Evolutionary conservation across 1,140 invertebrate species (phyloP), one percentile per base, ranked within the genome.

Genomic region (Sminthurinus signatus): DNA sequence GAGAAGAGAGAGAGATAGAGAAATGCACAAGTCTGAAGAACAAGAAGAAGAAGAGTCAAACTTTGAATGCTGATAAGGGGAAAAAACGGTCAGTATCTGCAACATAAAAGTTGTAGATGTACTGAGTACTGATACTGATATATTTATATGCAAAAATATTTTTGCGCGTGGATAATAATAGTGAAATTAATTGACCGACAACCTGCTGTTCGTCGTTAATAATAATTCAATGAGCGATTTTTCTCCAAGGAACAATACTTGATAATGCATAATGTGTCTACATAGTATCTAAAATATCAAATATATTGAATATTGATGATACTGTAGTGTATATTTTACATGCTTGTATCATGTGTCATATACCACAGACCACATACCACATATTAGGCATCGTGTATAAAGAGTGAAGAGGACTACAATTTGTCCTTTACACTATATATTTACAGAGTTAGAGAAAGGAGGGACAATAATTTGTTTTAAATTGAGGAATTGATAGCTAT

Each of bases 401-500:
- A n/a, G n/a, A n/a, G n/a, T n/a, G n/a, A n/a, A 15, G 32, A 36
- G 32, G 32, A 36, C 15, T 36, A 15, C 15, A 8, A 36, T 36
- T 36, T 36, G 32, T 36, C 5, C 32, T 36, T 36, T 36, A 36
- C 32, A 8, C 5, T 36, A 36, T 36, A 36, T 36, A 36, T 36
- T 36, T 36, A 36, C 32, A 36, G 32, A 36, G 32, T 36, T 15
- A 48, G 44, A 19, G 44, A 48, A 48, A 48, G 44, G 44, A 48
- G 44, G 17, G 44, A 10, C 44, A 48, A 48, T 48, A 48, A 48
- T 48, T 48, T 48, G 44, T 48, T 48, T 48, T 25, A 48, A 48
- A 48, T 19, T 8, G 44, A 48, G 44, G 44, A 48, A 48, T 19
- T 48, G 44, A 48, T 48, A 48, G 44, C 23, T 25, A 48, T 48